phyloP scores from a whole-genome alignment of 2,797 vertebrate genomes.

The Natrix natrix region DNA sequence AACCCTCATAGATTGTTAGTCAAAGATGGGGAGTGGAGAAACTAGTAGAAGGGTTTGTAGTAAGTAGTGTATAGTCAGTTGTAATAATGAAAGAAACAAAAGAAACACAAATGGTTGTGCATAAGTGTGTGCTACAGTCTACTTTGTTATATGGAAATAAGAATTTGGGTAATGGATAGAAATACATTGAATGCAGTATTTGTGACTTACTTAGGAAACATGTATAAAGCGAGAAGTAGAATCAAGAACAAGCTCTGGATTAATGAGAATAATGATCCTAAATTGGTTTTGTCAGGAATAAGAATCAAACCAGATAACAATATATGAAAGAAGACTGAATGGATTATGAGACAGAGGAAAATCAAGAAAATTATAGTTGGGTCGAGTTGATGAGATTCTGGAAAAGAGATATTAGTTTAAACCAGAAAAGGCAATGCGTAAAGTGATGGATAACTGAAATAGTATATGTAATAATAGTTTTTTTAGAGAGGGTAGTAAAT shows the following conservation, averaged over 20 bases:
- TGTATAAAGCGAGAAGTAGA: not conserved
- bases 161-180: not conserved
- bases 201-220: not conserved
- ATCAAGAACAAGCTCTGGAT: not conserved
- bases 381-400: not conserved
- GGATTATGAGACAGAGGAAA: not conserved
- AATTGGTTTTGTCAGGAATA: not conserved
- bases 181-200: not conserved
- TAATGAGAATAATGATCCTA: not conserved
- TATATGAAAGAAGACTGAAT: not conserved
- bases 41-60: not conserved
- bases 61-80: not conserved
- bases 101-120: not conserved
- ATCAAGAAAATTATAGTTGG: not conserved
- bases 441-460: not conserved
- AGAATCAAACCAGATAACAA: not conserved
- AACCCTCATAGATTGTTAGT: not conserved
- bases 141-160: not conserved
- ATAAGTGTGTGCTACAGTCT: not conserved
- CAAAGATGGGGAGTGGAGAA: not conserved
- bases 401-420: not conserved
- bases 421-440: not conserved
- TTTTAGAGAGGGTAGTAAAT: not conserved
- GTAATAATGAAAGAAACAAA: not conserved
- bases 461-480: not conserved